Percentiles rank a stretch among this genome's conserved stretches.
Conservation (phyloP, 2,888 invertebrate species). For the Cerastoderma edule region DNA sequence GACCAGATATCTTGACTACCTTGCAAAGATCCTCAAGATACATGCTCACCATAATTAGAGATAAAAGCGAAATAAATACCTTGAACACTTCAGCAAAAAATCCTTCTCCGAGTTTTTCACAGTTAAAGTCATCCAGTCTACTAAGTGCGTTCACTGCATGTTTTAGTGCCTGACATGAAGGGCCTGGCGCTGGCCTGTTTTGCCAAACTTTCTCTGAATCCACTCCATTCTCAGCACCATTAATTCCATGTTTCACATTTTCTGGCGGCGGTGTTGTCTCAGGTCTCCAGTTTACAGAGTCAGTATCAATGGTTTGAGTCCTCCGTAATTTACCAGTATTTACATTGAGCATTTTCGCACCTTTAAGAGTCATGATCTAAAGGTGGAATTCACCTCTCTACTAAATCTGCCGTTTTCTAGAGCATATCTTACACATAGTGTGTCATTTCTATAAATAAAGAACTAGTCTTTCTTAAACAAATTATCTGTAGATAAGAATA, state of each 20-base stretch:
- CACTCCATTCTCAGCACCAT: neutral
- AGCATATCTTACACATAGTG: too few relatives aligned
- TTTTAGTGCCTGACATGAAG: slow-evolving; percentile 94
- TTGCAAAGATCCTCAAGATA: too few relatives aligned
- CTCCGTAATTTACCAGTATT: slow-evolving; percentile 50
- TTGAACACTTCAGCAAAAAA: slow-evolving; percentile 99
- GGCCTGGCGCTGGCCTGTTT: slow-evolving; percentile 31
- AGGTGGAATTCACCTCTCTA: neutral
- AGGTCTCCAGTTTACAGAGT: slow-evolving; percentile 31
- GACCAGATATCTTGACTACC: too few relatives aligned
- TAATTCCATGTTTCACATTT: neutral
- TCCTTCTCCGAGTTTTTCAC: slow-evolving; percentile 96
- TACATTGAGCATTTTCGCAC: slow-evolving; percentile 52
- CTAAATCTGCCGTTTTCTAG: too few relatives aligned
- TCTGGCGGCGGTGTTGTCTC: slow-evolving; percentile 33
- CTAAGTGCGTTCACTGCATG: slow-evolving; percentile 96
- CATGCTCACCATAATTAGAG: too few relatives aligned
- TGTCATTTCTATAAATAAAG: too few relatives aligned
- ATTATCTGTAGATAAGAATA: too few relatives aligned
- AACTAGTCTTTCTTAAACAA: too few relatives aligned
- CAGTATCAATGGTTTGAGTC: slow-evolving; percentile 53
- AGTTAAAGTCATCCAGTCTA: slow-evolving; percentile 95
- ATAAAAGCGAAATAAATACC: too few relatives aligned
- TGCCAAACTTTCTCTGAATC: slow-evolving; percentile 3
- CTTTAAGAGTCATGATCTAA: slow-evolving; percentile 54